These are phyloP conservation scores for Tachystola acroxantha DNA, from an alignment of 2,888 invertebrate genomes.

Conservation along the genomic window DNA sequence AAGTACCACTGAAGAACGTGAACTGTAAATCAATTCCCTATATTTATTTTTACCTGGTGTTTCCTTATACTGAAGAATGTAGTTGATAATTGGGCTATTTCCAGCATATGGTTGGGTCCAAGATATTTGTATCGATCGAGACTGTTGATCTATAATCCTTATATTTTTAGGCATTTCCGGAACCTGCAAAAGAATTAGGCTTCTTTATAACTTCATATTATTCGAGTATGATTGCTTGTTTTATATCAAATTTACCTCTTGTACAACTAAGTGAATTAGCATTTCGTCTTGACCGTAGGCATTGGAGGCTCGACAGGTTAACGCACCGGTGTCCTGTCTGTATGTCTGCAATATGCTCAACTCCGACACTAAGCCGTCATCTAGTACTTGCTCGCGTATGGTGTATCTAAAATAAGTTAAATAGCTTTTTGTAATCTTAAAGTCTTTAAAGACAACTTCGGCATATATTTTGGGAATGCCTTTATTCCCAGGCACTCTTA, in stretches of 20 bases:
- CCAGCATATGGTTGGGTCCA: constrained; percentile 95
- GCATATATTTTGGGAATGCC: no score
- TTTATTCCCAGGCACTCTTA: no score
- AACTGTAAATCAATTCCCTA: constrained; percentile 6
- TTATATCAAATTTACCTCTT: constrained; percentile 80
- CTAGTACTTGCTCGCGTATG: constrained; percentile 86
- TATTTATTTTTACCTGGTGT: constrained; percentile 80
- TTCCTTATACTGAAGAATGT: constrained; percentile 93
- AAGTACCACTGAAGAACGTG: not conserved
- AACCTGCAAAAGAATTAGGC: constrained; percentile 75
- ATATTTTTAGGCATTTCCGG: constrained; percentile 94
- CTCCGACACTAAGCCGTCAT: constrained; percentile 90
- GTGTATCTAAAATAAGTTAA: constrained; percentile 74
- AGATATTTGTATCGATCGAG: constrained; percentile 89
- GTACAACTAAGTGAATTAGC: constrained; percentile 92
- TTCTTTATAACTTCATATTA: not conserved
- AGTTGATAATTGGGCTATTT: constrained; percentile 92
- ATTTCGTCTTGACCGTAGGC: constrained; percentile 94
- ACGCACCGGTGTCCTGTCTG: constrained; percentile 92
- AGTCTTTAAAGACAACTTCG: no score
- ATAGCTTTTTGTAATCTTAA: not conserved
- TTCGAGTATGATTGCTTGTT: constrained; percentile 4
- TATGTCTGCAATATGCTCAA: constrained; percentile 90
- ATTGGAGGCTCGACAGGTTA: constrained; percentile 93
- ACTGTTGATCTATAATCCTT: constrained; percentile 89